Conservation (phyloP, 2,113 vertebrate species). For the Grantiella picta region DNA sequence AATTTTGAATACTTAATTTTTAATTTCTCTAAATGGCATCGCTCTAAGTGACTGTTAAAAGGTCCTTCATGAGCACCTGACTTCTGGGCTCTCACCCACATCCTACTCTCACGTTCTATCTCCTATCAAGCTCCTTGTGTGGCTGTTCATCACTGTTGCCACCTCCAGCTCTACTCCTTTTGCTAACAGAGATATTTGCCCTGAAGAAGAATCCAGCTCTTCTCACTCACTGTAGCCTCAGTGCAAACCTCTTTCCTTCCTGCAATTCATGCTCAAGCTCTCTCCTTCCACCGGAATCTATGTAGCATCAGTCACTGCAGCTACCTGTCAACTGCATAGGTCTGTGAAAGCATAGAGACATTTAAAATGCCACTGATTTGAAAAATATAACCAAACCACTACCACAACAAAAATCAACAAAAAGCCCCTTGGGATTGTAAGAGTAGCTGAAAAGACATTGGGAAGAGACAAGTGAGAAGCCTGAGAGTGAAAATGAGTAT, state of each 20-base stretch:
- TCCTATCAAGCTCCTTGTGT: background rate
- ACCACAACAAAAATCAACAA: background rate
- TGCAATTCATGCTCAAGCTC: background rate
- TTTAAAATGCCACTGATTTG: background rate
- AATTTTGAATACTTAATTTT: background rate
- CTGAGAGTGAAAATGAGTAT: background rate
- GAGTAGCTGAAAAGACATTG: background rate
- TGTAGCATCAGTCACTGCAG: background rate
- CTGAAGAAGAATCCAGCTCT: background rate
- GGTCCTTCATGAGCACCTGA: background rate
- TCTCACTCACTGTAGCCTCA: background rate
- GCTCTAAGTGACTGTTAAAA: background rate
- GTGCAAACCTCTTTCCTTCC: background rate
- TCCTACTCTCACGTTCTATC: background rate
- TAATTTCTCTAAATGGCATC: background rate
- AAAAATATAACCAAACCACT: background rate
- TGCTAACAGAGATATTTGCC: background rate
- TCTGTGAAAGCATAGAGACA: no score
- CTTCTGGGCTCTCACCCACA: background rate
- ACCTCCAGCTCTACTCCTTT: background rate
- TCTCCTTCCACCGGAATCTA: background rate
- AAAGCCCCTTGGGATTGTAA: accelerated
- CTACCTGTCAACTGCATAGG: background rate
- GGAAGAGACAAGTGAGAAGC: background rate
- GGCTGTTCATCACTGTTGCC: background rate